Conservation (phyloP, 2,888 invertebrate species). For the Zeuzera pyrina region DNA sequence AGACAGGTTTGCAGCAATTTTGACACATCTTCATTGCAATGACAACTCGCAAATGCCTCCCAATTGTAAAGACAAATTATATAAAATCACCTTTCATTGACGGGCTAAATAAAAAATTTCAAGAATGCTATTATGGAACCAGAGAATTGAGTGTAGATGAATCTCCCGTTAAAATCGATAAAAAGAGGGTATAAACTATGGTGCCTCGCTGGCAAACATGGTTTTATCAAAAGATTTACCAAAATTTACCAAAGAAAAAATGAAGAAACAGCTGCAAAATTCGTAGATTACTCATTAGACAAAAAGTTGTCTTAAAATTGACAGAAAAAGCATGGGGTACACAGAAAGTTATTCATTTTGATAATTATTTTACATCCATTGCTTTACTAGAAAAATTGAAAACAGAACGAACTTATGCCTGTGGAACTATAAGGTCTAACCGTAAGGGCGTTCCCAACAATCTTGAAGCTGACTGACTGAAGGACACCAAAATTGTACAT, state of each 20-base stretch:
- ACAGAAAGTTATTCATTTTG: background rate
- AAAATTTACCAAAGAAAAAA: background rate
- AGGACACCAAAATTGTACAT: background rate
- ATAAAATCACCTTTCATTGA: slow-evolving; percentile 11
- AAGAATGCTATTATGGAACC: background rate
- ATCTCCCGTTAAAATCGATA: background rate
- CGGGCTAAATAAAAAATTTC: background rate
- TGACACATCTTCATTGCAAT: slow-evolving; percentile 17
- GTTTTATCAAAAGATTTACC: too few relatives aligned
- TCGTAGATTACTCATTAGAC: background rate
- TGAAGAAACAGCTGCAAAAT: background rate
- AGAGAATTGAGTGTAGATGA: background rate
- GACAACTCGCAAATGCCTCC: slow-evolving; percentile 14
- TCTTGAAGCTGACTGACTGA: background rate
- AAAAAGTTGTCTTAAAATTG: background rate
- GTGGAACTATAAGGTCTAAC: background rate
- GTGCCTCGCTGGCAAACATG: too few relatives aligned
- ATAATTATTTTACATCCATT: background rate
- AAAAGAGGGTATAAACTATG: background rate
- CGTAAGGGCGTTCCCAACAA: background rate
- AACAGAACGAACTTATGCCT: background rate
- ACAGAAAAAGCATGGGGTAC: background rate
- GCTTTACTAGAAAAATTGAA: background rate
- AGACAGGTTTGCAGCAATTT: slow-evolving; percentile 18
- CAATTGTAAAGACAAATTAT: slow-evolving; percentile 17